Base-by-base conservation (phyloP, 2,888 invertebrate genomes). In the Meganola albula region DNA sequence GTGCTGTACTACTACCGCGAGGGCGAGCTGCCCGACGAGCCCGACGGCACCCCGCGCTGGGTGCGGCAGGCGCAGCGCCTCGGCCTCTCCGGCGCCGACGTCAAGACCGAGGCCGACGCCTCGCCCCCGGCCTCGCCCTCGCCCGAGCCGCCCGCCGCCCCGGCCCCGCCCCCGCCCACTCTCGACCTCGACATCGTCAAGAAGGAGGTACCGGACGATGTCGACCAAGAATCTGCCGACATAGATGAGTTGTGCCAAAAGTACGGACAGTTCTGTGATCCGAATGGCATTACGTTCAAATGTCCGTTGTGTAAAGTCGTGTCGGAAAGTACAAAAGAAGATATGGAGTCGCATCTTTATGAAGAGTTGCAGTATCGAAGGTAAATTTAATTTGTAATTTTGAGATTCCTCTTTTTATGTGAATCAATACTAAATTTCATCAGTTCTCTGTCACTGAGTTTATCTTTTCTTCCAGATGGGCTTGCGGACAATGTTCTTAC, bases 311-410 rank as follows among this genome's bases (percentile, higher is more conserved):
- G 93, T 48, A 76, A 75, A 11, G 72, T 78, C 11, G 89, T 89
- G 43, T 84, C 79, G 21, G 88, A 90, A 0, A 88, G 87, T 29
- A 83, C 78, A 12, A 78, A 82, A 11, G 83, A 87, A 3, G 87
- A 88, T n/a, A 89, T 93, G 78, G 85, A 88, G 31, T 88, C 88
- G 20, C 93, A 93, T 73, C 67, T 93, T 30, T 91, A 86, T 51
- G 88, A 90, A 53, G 92, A 93, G 54, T 72, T 92, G 12, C 87
- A 89, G 27, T 91, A 91, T 53, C 85, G 89, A 48, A 90, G 89
- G 91, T 92, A 56, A 79, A 82, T 39, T 36, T 14, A 5, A 16
- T 6, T 5, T 16, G 16, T 5, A 16, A 16, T 5, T 16, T 16
- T 16, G 16, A n/a, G n/a, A n/a, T n/a, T n/a, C n/a, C n/a, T n/a